Evolutionary conservation across 37 sponge, comb jelly and placozoan species (phyloP), one percentile per base, ranked within the genome.

Genomic region (Corticium candelabrum): DNA sequence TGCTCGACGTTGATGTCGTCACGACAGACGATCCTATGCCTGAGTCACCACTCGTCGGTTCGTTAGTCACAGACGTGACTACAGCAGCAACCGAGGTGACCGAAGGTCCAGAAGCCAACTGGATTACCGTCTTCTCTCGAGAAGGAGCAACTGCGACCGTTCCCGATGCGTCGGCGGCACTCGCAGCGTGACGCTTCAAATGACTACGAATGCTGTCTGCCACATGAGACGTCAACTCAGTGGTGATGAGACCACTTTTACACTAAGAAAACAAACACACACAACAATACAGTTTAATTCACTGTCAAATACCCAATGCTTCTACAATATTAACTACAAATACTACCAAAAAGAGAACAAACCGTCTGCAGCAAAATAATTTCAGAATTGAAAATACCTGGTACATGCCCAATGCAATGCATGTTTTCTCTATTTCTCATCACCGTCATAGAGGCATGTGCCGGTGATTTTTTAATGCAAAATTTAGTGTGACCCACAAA

Each of bases 41-140:
- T n/a, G 62, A 21, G 15, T 21, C 62, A 50, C 15, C 62, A 50
- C 15, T 21, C 62, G 62, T 50, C 21, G 62, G 11, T 21, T 11
- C 21, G 15, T 11, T 21, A 11, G 62, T 50, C 62, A 50, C 62
- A n/a, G n/a, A n/a, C 62, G 62, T 50, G 15, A 21, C 15, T 50
- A 21, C 62, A 50, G 62, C 62, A 50, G 62, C 11, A 50, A 21
- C 62, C 11, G 62, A 27, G 21, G 62, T 21, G 21, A 21, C 62
- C 11, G 62, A 50, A 50, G 62, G 11, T 27, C 15, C 62, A 50
- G 72, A 0, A 82, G 85, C 37, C 74, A 33, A 30, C 69, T 80
- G 40, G 86, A 86, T 30, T 57, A 4, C 40, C 83, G 78, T 2
- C 35, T 67, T 30, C 90, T 86, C 69, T 83, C 69, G 41, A 84